These are phyloP conservation scores for Drosophila glabriapex DNA, from an alignment of 2,888 invertebrate genomes.

Conservation along the genomic window DNA sequence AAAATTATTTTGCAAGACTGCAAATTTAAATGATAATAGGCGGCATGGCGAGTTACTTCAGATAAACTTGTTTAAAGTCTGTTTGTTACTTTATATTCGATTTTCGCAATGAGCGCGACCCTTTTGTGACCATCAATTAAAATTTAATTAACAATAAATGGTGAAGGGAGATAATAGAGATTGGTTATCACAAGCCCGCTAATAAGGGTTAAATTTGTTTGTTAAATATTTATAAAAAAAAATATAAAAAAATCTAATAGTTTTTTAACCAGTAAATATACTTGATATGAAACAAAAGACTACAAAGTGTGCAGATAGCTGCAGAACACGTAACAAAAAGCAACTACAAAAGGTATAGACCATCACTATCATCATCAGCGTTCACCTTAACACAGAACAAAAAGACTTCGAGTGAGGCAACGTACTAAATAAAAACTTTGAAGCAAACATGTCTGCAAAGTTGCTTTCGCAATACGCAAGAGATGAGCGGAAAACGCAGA, in stretches of 20 bases:
- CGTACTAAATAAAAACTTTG: conserved; percentile 32
- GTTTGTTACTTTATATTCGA: conserved; percentile 16
- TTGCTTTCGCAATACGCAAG: conserved; percentile 61
- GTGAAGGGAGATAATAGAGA: conserved; percentile 3
- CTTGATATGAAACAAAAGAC: conserved; percentile 31
- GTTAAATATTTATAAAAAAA: neutral
- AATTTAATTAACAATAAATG: conserved; percentile 9
- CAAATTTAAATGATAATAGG: conserved; percentile 67
- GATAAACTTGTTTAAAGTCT: conserved; percentile 17
- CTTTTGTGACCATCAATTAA: conserved; percentile 43
- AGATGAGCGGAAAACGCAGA: conserved; percentile 47
- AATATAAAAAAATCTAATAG: neutral
- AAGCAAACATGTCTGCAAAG: conserved; percentile 24
- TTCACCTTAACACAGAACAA: conserved; percentile 45
- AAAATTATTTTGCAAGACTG: conserved; percentile 56
- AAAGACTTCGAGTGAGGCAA: conserved; percentile 47
- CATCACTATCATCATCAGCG: conserved; percentile 22
- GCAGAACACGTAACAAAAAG: conserved; percentile 10
- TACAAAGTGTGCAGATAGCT: conserved; percentile 1
- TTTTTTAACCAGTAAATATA: neutral
- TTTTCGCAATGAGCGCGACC: conserved; percentile 54
- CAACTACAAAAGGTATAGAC: conserved; percentile 16
- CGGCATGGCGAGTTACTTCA: conserved; percentile 37
- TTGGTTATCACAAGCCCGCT: neutral
- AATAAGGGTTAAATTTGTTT: neutral